Evolutionary conservation across 2,797 vertebrate genomes (phyloP).

Genomic region (Tangara arthus): DNA sequence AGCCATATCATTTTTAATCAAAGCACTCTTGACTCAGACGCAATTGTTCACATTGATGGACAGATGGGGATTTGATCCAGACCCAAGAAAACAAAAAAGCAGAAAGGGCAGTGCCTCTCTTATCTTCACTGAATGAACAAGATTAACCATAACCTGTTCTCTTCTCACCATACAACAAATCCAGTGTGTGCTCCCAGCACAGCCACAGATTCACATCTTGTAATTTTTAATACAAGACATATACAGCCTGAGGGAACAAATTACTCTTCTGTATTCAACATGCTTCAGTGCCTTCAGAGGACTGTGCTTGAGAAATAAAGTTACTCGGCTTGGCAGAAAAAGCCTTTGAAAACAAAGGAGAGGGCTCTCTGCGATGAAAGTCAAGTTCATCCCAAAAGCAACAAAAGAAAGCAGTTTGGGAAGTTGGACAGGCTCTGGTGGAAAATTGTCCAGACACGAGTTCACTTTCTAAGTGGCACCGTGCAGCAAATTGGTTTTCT

Average conservation of each 20-base stretch:
- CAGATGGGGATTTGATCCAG: slow-evolving; percentile 53
- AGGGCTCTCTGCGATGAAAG: slow-evolving; percentile 30
- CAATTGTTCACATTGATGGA: slow-evolving; percentile 62
- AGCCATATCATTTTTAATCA: slow-evolving; percentile 61
- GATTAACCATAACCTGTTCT: slow-evolving; percentile 66
- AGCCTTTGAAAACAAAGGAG: slow-evolving; percentile 56
- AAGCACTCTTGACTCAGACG: slow-evolving; percentile 49
- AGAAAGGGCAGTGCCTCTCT: slow-evolving; percentile 43
- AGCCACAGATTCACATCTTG: slow-evolving; percentile 62
- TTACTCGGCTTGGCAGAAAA: slow-evolving; percentile 56
- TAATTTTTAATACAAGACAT: slow-evolving; percentile 68
- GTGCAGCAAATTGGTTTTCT: slow-evolving; percentile 12
- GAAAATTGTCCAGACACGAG: slow-evolving; percentile 31
- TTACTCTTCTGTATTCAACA: slow-evolving; percentile 64
- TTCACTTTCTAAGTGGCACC: slow-evolving; percentile 31
- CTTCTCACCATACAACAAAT: slow-evolving; percentile 55
- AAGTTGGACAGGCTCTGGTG: slow-evolving; percentile 10
- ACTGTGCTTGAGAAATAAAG: slow-evolving; percentile 53
- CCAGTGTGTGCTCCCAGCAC: slow-evolving; percentile 49
- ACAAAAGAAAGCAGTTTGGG: slow-evolving; percentile 37
- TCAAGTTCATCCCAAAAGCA: slow-evolving; percentile 63
- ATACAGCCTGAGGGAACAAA: slow-evolving; percentile 70
- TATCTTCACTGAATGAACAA: slow-evolving; percentile 50
- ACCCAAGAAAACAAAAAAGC: slow-evolving; percentile 19
- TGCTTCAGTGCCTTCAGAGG: slow-evolving; percentile 65